Conservation (phyloP, 2,888 invertebrate species). For the Xestia rhomboidea region DNA sequence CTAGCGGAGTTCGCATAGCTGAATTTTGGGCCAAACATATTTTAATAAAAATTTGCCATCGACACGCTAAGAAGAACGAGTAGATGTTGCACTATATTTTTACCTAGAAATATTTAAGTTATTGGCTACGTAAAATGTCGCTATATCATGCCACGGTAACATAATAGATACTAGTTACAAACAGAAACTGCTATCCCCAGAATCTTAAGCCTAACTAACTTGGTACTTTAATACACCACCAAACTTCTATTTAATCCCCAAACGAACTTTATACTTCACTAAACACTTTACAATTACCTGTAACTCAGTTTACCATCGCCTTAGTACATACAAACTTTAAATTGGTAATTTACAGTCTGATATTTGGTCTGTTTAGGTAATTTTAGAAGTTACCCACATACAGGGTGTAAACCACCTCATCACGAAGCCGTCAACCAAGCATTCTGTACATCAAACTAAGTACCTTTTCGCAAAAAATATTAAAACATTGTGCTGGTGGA, state of each 20-base stretch:
- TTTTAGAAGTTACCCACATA: conserved; percentile 40
- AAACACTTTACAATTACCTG: conserved; percentile 32
- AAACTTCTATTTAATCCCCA: conserved; percentile 16
- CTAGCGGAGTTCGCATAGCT: too few relatives aligned
- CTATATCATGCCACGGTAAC: not conserved
- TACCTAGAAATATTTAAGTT: not conserved
- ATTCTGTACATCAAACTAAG: too few relatives aligned
- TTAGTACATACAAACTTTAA: conserved; percentile 53
- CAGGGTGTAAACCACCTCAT: too few relatives aligned
- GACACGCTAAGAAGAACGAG: too few relatives aligned
- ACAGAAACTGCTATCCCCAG: not conserved
- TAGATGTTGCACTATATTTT: too few relatives aligned
- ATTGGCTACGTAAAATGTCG: not conserved
- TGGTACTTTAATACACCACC: conserved; percentile 4
- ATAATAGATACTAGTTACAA: not conserved
- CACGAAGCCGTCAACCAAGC: too few relatives aligned
- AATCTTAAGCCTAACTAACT: not conserved
- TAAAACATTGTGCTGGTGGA: too few relatives aligned
- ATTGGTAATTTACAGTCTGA: conserved; percentile 45
- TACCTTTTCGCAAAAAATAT: too few relatives aligned
- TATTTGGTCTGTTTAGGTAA: conserved; percentile 39
- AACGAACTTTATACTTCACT: conserved; percentile 37
- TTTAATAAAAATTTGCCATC: too few relatives aligned
- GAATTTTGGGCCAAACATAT: too few relatives aligned
- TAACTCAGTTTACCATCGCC: conserved; percentile 14